Base-by-base conservation (phyloP, 1,140 invertebrate genomes). In the Ostrea edulis region DNA sequence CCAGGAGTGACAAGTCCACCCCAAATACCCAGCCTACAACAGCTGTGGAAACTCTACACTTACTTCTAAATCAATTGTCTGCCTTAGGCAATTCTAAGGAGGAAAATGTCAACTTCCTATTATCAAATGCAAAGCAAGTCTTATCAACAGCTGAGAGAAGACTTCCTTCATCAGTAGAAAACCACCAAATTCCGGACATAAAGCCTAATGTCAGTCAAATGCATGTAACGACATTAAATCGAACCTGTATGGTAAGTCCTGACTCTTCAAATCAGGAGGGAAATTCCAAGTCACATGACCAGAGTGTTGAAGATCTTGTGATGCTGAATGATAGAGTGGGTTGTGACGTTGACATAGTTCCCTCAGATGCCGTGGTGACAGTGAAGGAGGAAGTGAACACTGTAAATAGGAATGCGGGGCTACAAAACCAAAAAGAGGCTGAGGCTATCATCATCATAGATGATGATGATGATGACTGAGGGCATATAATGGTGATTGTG, bases 51-150 rank as follows among this genome's bases (percentile, higher is more conserved):
- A 77, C 68, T 0, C 29, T 77, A 14, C 22, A 25, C 12, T 29
- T 29, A 29, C 29, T 77, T 9, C 12, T 77, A 14, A 77, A 25
- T 29, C 68, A 77, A 8, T 77, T 77, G 14, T 29, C 68, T 29
- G 29, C 14, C 68, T 35, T 77, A 12, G 8, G 9, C 22, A 25
- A 35, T 77, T 25, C 55, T n/a, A 17, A 62, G 17, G 55, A n/a
- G 14, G 5, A 35, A 29, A 14, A 8, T 35, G 3, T 77, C 0
- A 25, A 77, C 17, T 35, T 77, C 22, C 7, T 77, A 29, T 77
- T 77, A 22, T 77, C 68, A 22, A 77, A 29, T 77, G 22, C 68
- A 29, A 77, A 77, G 12, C 68, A 77, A 77, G 25, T 77, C 29
- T 35, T 77, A 5, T 29, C 68, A 7, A 77, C 35, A 9, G 22